A percentile compares a stretch with the other conserved stretches of the same genome.
These are phyloP conservation scores for Diarsia rubi DNA, from an alignment of 2,888 invertebrate species.

Conservation along the genomic window DNA sequence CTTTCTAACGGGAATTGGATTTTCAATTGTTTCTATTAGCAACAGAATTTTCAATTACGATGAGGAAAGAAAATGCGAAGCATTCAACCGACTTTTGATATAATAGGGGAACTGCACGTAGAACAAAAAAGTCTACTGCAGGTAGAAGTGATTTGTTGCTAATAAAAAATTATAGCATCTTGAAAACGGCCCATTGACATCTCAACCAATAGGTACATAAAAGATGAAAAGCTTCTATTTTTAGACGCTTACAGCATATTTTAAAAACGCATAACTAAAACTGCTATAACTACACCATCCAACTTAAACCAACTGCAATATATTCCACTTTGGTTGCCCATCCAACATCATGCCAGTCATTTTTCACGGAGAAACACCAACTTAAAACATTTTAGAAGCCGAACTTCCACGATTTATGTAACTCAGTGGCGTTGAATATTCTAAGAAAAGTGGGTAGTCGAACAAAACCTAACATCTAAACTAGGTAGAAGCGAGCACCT, in stretches of 20 bases:
- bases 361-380: slow-evolving; percentile 42
- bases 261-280: not conserved
- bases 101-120: no score
- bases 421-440: slow-evolving; percentile 54
- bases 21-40: no score
- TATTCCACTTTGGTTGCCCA: slow-evolving; percentile 26
- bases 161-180: not conserved
- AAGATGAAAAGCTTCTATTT: slow-evolving; percentile 6
- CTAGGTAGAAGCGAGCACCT: slow-evolving; percentile 48
- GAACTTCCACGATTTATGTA: slow-evolving; percentile 55
- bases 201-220: not conserved
- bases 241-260: not conserved
- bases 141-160: not conserved
- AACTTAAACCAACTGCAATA: slow-evolving; percentile 12
- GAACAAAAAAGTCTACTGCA: not conserved
- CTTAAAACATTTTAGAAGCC: slow-evolving; percentile 41
- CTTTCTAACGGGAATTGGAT: no score
- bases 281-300: not conserved
- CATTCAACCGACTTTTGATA: not conserved
- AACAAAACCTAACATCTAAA: slow-evolving; percentile 41
- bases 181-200: no score
- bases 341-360: slow-evolving; percentile 22
- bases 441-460: slow-evolving; percentile 45
- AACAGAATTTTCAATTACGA: not conserved
- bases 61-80: not conserved